Evolutionary conservation across 2,113 vertebrate genomes (phyloP), one percentile per base, ranked within the genome.

Genomic region (Lepidiolamprologus cunningtoni): DNA sequence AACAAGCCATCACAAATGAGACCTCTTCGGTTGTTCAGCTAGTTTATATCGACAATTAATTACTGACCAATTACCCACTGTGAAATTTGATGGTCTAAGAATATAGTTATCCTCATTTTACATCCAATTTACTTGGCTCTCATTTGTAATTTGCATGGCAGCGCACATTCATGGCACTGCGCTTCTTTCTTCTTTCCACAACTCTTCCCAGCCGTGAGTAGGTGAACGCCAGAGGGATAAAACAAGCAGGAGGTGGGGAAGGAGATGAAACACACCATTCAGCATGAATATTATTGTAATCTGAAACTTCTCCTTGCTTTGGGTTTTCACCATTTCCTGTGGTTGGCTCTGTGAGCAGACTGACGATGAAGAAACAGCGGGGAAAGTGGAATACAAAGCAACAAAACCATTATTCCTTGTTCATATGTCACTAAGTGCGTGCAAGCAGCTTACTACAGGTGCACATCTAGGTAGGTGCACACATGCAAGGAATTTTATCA

Each of bases 231-330:
- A 5, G 81, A 63, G 42, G 45, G n/a, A 79, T 50, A 52, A 73
- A 73, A 73, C 23, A 82, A 87, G 45, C 73, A 12, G 9, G 71
- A 13, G 26, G 81, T 76, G 35, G 40, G 58, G 68, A 80, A 81
- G n/a, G 23, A 87, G 55, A 90, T 90, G 79, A 89, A 84, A 90
- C 54, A 85, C 85, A 76, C 71, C 55, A 86, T 83, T 84, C 37
- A 82, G 88, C 31, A 53, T 71, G 86, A 87, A 88, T 87, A 89
- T 92, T 91, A 92, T 63, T 89, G 87, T 83, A 87, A 89, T 93
- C 84, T 85, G 76, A 89, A 92, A 90, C 73, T 83, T 85, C 89
- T 53, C 66, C 33, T 80, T 9, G 42, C 55, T 54, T 85, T 79
- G 53, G 83, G 82, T 89, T 91, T 89, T 85, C 37, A 79, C 68